Evolutionary conservation across 2,888 invertebrate species (phyloP).

Genomic region (Drosophila quinaria): DNA sequence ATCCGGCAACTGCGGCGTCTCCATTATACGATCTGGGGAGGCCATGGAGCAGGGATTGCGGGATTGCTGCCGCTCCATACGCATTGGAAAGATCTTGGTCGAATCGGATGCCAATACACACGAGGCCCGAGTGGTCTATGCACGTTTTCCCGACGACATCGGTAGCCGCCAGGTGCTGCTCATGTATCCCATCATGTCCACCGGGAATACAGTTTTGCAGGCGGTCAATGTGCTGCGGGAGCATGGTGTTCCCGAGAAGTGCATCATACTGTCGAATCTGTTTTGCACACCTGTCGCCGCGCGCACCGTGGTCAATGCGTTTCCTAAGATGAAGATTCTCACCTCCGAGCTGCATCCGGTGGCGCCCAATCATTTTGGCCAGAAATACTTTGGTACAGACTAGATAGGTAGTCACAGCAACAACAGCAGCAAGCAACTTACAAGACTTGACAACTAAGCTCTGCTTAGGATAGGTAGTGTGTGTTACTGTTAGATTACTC

Average conservation of each 20-base stretch:
- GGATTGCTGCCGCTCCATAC: constrained; percentile 98
- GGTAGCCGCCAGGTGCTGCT: constrained; percentile 94
- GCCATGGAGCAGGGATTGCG: constrained; percentile 98
- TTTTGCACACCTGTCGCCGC: constrained; percentile 98
- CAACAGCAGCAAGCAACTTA: constrained; percentile 25
- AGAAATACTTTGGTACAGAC: constrained; percentile 99
- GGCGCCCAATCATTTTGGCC: constrained; percentile 99
- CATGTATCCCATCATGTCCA: constrained; percentile 99
- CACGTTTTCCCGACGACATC: constrained; percentile 98
- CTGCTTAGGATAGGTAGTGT: constrained; percentile 76
- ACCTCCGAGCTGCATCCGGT: constrained; percentile 98
- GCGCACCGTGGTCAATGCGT: constrained; percentile 92
- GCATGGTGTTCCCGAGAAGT: constrained; percentile 96
- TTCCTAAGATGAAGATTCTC: constrained; percentile 96
- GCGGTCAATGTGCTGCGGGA: constrained; percentile 97
- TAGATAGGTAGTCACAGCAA: constrained; percentile 84
- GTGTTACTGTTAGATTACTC: constrained; percentile 8
- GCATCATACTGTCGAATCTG: constrained; percentile 98
- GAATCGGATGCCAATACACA: constrained; percentile 98
- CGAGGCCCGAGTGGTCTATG: constrained; percentile 98
- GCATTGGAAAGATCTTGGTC: constrained; percentile 99
- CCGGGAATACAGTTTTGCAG: constrained; percentile 97
- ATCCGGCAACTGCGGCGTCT: constrained; percentile 99
- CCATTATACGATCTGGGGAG: constrained; percentile 96
- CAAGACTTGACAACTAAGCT: constrained; percentile 72